Base-by-base conservation (phyloP, 2,797 vertebrate genomes). In the Lutra lutra region DNA sequence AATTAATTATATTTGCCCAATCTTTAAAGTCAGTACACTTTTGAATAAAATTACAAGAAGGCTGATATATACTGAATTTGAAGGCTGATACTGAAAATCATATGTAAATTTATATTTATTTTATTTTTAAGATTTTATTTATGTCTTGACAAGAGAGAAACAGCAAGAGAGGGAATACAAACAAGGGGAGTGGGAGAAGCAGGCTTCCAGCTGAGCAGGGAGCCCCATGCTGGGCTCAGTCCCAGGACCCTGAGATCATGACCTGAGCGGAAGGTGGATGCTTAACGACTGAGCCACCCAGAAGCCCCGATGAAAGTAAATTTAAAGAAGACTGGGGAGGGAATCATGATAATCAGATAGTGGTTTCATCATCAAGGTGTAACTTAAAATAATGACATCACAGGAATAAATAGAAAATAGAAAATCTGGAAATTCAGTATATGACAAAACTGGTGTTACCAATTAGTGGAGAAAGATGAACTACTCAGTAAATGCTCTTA, bases 401-500 rank as follows among this genome's bases (percentile, higher is more conserved):
- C 2, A 77, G 46, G 29, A 80, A 73, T 92, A 82, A 87, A 51
- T 38, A 92, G 6, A 86, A 88, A 88, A 75, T 83, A 51, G 20
- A 56, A 9, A 32, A 25, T 23, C 32, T 91, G 35, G 70, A 82
- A 95, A 94, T 23, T 89, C 54, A 91, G 14, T 68, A 48, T 54
- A 82, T 21, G 32, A 75, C 56, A 68, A 64, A 72, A 32, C 80
- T 84, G 68, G 5, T 80, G 25, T 88, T 94, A 84, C 43, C 58
- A 82, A 38, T 92, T 85, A 95, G 25, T 48, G 7, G 40, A 84
- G 32, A 96, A 75, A 77, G 54, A 77, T 84, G 17, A 95, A 72
- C 48, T 88, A 60, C 51, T 77, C 46, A 87, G 29, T 80, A 75
- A 87, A 72, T 86, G 21, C 54, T 94, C 1, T 85, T 93, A 20